These are phyloP conservation scores for Chiloscyllium plagiosum DNA, from an alignment of 2,113 vertebrate species.

Conservation along the genomic window DNA sequence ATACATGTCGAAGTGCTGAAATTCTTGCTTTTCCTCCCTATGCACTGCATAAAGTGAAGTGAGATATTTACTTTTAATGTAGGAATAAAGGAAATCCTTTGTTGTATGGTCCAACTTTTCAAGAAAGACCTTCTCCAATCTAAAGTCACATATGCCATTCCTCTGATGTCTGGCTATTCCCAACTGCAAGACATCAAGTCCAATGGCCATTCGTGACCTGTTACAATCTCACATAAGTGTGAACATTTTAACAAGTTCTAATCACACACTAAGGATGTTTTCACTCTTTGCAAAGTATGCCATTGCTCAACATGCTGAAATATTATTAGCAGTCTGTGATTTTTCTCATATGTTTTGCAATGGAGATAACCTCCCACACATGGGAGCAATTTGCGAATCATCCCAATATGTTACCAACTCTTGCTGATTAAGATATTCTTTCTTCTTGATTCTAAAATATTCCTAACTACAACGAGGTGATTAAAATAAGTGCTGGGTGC, in stretches of 20 bases:
- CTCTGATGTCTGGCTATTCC: neutral
- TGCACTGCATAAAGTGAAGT: neutral
- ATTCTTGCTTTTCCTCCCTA: neutral
- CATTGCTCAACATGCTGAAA: neutral
- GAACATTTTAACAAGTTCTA: constrained; percentile 5
- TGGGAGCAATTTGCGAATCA: neutral
- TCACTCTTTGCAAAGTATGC: neutral
- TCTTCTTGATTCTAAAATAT: neutral
- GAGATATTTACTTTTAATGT: neutral
- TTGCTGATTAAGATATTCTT: neutral
- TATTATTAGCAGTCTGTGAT: neutral
- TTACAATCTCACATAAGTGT: neutral
- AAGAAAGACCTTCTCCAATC: neutral
- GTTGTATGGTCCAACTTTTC: neutral
- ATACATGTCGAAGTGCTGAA: neutral
- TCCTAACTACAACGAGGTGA: neutral
- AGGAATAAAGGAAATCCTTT: neutral
- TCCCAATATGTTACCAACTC: neutral
- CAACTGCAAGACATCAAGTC: neutral
- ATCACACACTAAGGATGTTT: neutral
- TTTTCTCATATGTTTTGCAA: neutral
- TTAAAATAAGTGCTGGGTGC: neutral
- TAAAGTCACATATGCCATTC: neutral
- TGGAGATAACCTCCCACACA: neutral
- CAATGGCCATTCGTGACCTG: neutral